Conservation (phyloP, 2,113 vertebrate species). For the Tragelaphus imberbis region DNA sequence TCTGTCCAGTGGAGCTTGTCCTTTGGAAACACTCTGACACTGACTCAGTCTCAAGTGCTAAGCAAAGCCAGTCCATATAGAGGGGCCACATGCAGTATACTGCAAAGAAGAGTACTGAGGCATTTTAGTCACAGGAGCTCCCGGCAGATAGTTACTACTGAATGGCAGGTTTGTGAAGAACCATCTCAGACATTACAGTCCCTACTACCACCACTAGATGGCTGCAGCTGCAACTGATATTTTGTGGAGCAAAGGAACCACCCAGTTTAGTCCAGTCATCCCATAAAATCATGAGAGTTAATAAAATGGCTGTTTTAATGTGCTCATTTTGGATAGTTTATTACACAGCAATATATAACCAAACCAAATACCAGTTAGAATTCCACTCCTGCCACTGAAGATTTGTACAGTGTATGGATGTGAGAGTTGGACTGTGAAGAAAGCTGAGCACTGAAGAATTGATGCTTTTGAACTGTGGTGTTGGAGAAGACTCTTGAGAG, state of each 20-base stretch:
- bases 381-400: not conserved
- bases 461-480: too few species aligned
- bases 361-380: not conserved
- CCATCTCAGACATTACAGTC: not conserved
- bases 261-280: not conserved
- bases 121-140: not conserved
- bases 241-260: not conserved
- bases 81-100: not conserved
- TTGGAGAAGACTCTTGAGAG: too few species aligned
- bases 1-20: not conserved
- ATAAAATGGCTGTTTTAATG: not conserved
- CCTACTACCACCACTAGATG: not conserved
- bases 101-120: not conserved
- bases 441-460: accelerated
- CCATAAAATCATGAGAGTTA: not conserved
- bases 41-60: not conserved
- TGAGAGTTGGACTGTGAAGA: too few species aligned
- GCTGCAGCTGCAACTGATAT: not conserved
- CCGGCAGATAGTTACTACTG: not conserved
- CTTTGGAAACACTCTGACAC: not conserved
- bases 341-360: not conserved
- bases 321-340: not conserved
- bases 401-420: not conserved
- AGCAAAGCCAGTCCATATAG: not conserved
- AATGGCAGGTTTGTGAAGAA: not conserved